Percentiles rank a stretch among this genome's conserved stretches.
phyloP scores from a whole-genome alignment of 2,113 vertebrate species.

The Synodontis membranacea region DNA sequence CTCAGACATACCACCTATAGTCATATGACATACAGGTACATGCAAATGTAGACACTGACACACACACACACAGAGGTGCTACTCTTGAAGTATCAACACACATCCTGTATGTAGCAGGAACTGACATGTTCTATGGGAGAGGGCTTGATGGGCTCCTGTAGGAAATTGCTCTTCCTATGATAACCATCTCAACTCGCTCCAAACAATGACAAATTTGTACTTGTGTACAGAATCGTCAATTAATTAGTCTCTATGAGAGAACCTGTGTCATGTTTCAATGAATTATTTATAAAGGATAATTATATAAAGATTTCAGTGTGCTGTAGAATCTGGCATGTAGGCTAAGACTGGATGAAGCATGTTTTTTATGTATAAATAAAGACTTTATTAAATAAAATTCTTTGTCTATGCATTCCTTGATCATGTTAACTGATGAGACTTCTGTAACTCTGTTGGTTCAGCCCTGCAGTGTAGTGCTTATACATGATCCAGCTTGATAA shows the following conservation, averaged over 20 bases:
- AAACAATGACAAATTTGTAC: conserved; percentile 62
- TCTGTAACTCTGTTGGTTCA: not conserved
- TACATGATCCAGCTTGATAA: not conserved
- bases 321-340: conserved; percentile 56
- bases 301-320: conserved; percentile 59
- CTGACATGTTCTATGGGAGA: conserved; percentile 33
- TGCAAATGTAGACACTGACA: conserved; percentile 22
- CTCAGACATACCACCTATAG: not conserved
- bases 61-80: conserved; percentile 47
- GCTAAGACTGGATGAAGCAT: conserved; percentile 59
- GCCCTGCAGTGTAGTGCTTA: not conserved
- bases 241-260: conserved; percentile 80
- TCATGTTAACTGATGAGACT: not conserved
- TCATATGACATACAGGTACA: conserved; percentile 1
- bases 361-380: conserved; percentile 63
- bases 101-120: conserved; percentile 40
- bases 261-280: conserved; percentile 79
- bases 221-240: conserved; percentile 71
- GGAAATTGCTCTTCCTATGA: conserved; percentile 45
- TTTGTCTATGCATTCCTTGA: conserved; percentile 2
- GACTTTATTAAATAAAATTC: conserved; percentile 46
- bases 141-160: conserved; percentile 32
- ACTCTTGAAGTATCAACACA: conserved; percentile 42
- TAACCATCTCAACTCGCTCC: conserved; percentile 24
- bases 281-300: conserved; percentile 72